Evolutionary conservation across 2,797 vertebrate genomes (phyloP), one percentile per base, ranked within the genome.

Genomic region (Gorsachius magnificus): DNA sequence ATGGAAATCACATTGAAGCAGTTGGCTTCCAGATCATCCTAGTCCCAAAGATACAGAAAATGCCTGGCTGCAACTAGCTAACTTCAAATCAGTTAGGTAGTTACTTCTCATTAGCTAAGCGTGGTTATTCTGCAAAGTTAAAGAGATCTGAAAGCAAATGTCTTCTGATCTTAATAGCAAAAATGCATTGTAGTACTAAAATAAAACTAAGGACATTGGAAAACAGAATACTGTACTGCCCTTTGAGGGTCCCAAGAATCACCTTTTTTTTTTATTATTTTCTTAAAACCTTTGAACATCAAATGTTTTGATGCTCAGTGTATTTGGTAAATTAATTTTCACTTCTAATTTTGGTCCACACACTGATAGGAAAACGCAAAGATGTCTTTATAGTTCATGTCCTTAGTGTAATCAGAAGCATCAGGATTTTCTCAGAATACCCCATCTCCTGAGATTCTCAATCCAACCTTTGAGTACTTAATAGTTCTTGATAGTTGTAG

Each of bases 301-400:
- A 95, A 90, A 65, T 4, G 20, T 79, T 95, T 70, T 6, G 3
- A 75, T 69, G 33, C 8, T 95, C 22, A 10, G 5, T 7, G 2
- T 78, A 87, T 83, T 57, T 72, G 36, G 43, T 83, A 91, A 95
- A 86, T 86, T 91, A 90, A 91, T 94, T 88, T 95, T 88, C 83
- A 86, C 65, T 93, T 91, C 72, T 91, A 86, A 80, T 91, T 97
- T 90, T 87, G 68, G 31, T 76, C 41, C 16, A 9, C 46, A 69
- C n/a, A 46, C 36, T 81, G 74, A 50, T 13, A 80, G 75, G 21
- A 93, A 87, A 93, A 95, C 41, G n/a, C 17, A 94, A 89, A 77
- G 64, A 56, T 36, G 29, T 53, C 41, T 77, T 87, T 69, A 33
- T 54, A 72, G 9, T 46, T 79, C 2, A 54, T 79, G 89, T 72